Percentiles rank a stretch among this genome's conserved stretches.
phyloP scores from a whole-genome alignment of 2,888 invertebrate species.

The Agrotis clavis region DNA sequence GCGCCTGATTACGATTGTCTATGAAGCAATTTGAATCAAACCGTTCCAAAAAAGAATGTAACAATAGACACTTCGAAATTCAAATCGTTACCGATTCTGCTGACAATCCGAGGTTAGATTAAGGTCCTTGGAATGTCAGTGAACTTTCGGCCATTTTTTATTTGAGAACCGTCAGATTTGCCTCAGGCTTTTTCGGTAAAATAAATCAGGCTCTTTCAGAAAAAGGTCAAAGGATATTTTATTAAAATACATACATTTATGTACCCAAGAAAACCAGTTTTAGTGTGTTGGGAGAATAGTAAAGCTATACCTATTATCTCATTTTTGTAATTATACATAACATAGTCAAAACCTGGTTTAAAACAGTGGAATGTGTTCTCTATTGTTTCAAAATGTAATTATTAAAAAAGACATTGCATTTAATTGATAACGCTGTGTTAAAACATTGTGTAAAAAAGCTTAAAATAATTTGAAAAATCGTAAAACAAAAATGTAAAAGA shows the following conservation, averaged over 20 bases:
- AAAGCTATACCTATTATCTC: no score
- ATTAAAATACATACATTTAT: background rate
- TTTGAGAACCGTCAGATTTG: background rate
- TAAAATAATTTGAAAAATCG: no score
- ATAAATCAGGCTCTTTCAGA: conserved; percentile 7
- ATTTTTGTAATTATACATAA: no score
- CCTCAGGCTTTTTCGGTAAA: background rate
- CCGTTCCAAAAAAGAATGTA: conserved; percentile 26
- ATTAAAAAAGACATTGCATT: no score
- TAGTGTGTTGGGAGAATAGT: no score
- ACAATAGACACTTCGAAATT: conserved; percentile 49
- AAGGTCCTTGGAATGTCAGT: conserved; percentile 5
- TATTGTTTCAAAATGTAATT: no score
- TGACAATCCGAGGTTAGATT: background rate
- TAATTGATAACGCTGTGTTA: no score
- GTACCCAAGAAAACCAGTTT: no score
- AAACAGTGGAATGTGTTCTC: no score
- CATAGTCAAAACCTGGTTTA: no score
- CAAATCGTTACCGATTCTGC: conserved; percentile 27
- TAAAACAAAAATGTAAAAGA: no score
- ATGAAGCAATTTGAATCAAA: conserved; percentile 11
- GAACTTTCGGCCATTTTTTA: conserved; percentile 5
- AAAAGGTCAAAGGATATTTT: background rate
- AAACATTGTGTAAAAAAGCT: no score
- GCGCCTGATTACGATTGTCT: conserved; percentile 5